These are phyloP conservation scores for Loris lydekkerianus DNA, from an alignment of 2,797 vertebrate species.

Conservation along the genomic window DNA sequence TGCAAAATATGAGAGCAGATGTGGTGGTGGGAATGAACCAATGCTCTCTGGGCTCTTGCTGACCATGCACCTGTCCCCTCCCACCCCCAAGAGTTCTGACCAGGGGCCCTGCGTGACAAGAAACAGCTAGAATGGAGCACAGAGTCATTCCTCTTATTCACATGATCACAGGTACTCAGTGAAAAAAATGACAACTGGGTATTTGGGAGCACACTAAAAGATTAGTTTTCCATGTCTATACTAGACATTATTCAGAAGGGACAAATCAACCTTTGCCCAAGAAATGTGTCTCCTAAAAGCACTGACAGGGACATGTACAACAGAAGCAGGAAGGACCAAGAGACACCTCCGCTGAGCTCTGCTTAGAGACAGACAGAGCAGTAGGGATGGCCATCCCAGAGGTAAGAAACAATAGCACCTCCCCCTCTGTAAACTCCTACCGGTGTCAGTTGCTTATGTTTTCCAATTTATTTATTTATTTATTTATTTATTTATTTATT, in stretches of 20 bases:
- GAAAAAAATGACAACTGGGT: not conserved
- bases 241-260: not conserved
- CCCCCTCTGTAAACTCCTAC: conserved; percentile 39
- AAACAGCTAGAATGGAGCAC: not conserved
- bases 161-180: not conserved
- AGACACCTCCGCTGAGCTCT: not conserved
- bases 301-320: not conserved
- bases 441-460: not conserved
- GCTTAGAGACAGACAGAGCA: not conserved
- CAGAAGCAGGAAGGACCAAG: not conserved
- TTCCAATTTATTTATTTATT: not conserved
- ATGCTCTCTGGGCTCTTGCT: not conserved
- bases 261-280: not conserved
- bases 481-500: no score
- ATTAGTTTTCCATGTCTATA: not conserved
- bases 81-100: not conserved
- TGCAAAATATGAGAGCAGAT: not conserved
- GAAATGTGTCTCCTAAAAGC: not conserved
- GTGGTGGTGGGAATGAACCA: not conserved
- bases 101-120: not conserved
- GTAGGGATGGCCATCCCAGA: not conserved
- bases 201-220: not conserved
- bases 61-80: no score
- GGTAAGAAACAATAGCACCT: conserved; percentile 13
- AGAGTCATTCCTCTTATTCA: not conserved